Evolutionary conservation across 2,888 invertebrate genomes (phyloP), one percentile per base, ranked within the genome.

Genomic region (Pyralis farinalis): DNA sequence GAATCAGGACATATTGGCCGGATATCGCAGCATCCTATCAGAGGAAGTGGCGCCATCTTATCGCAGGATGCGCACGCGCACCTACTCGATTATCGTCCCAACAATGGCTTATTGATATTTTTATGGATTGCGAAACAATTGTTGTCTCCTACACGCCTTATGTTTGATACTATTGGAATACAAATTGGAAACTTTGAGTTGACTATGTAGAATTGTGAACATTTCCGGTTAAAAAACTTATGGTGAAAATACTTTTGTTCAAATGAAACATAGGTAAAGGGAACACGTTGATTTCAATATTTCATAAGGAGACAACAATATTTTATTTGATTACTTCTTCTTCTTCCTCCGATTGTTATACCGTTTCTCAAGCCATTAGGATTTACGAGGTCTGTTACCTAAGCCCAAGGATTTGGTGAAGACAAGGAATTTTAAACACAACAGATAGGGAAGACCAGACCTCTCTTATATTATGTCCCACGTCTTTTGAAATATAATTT

Each of bases 31-130:
- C 58, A 64, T 70, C 61, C 49, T 47, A 40, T 43, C 41, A 42
- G 40, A 68, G 76, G 76, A 75, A 72, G 53, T 62, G 61, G 61
- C 63, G 63, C 53, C 60, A 55, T 59, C 57, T 61, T 61, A 63
- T 60, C 70, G 47, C 57, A 55, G 48, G 60, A 61, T 66, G 65
- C 58, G 53, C 55, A 50, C 50, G 51, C 60, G 55, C 60, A 42
- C 27, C 44, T 48, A 38, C 42, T 49, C 35, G 44, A 41, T 47
- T 40, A 47, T 44, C 38, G 25, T 25, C n/a, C 5, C n/a, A 3
- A 25, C 25, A 25, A 25, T 25, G 7, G 8, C 25, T n/a, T 25
- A 25, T 25, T 8, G 25, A 25, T n/a, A 25, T 16, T 16, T 16
- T 16, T 16, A 16, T 25, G 8, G 25, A 7, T 25, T 8, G 25